Evolutionary conservation across 2,113 vertebrate species (phyloP).

Genomic region (Lanius collurio): DNA sequence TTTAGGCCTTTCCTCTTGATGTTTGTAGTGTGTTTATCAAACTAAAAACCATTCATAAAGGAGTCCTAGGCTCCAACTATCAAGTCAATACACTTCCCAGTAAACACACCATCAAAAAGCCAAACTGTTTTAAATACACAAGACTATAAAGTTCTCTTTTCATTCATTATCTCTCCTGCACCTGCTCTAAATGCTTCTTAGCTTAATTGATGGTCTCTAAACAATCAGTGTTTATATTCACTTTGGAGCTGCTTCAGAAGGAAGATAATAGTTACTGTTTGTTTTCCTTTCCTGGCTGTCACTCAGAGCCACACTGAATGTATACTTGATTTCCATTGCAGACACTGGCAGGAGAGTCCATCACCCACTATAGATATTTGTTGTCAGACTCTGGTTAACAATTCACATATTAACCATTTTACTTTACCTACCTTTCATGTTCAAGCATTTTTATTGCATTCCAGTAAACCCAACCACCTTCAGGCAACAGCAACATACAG

Average conservation of each 20-base stretch:
- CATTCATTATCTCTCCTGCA: slow-evolving; percentile 28
- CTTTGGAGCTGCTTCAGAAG: slow-evolving; percentile 19
- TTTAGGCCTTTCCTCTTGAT: neutral
- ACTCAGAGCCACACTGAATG: neutral
- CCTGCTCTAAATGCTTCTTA: slow-evolving; percentile 19
- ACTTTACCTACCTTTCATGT: neutral
- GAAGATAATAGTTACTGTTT: slow-evolving; percentile 28
- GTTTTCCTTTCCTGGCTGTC: slow-evolving; percentile 9
- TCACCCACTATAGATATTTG: neutral
- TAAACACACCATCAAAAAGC: slow-evolving; percentile 23
- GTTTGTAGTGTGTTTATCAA: neutral
- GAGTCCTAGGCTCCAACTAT: neutral
- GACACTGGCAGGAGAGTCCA: neutral
- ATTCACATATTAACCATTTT: neutral
- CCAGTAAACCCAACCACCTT: neutral
- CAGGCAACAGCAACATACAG: neutral
- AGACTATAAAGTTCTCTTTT: slow-evolving; percentile 21
- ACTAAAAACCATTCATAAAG: neutral
- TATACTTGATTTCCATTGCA: neutral
- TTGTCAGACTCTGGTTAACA: neutral
- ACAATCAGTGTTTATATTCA: slow-evolving; percentile 31
- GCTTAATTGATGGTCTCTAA: slow-evolving; percentile 31
- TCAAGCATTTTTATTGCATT: neutral
- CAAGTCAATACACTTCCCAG: neutral
- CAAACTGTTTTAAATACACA: neutral